Conservation (phyloP, 2,888 invertebrate species). For the Helleia helle region DNA sequence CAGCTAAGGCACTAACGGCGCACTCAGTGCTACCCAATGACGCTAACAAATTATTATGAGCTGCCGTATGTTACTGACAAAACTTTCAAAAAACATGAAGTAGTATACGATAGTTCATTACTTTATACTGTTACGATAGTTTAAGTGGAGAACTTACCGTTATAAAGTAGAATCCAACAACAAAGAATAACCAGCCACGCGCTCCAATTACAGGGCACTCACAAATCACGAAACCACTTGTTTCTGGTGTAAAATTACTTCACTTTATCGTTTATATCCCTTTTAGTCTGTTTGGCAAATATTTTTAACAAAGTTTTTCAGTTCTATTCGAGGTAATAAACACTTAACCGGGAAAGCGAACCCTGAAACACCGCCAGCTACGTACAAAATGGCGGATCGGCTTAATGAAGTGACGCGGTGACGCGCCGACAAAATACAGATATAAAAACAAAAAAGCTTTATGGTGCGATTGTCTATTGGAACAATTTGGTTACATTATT, state of each 20-base stretch:
- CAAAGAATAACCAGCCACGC: conserved; percentile 73
- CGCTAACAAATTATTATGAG: conserved; percentile 44
- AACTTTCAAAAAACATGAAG: background rate
- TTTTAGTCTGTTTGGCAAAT: conserved; percentile 45
- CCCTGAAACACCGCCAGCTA: conserved; percentile 70
- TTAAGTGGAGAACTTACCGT: conserved; percentile 53
- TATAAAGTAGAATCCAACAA: conserved; percentile 67
- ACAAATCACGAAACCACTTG: conserved; percentile 68
- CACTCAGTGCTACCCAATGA: conserved; percentile 39
- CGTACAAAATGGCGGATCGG: conserved; percentile 75
- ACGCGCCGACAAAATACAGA: conserved; percentile 53
- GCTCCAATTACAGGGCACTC: conserved; percentile 70
- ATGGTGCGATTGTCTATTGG: conserved; percentile 9
- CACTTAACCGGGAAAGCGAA: conserved; percentile 62
- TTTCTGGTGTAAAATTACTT: conserved; percentile 42
- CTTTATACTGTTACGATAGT: conserved; percentile 9
- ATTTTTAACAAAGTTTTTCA: conserved; percentile 51
- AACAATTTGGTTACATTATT: too few relatives aligned
- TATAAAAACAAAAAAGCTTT: conserved; percentile 20
- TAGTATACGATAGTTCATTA: conserved; percentile 14
- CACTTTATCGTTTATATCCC: conserved; percentile 49
- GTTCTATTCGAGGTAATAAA: conserved; percentile 58
- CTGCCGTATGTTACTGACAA: conserved; percentile 17
- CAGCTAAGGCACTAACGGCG: conserved; percentile 25
- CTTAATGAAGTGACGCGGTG: conserved; percentile 71